These are phyloP conservation scores for Eristalis tenax DNA, from an alignment of 2,888 invertebrate species.

Conservation along the genomic window DNA sequence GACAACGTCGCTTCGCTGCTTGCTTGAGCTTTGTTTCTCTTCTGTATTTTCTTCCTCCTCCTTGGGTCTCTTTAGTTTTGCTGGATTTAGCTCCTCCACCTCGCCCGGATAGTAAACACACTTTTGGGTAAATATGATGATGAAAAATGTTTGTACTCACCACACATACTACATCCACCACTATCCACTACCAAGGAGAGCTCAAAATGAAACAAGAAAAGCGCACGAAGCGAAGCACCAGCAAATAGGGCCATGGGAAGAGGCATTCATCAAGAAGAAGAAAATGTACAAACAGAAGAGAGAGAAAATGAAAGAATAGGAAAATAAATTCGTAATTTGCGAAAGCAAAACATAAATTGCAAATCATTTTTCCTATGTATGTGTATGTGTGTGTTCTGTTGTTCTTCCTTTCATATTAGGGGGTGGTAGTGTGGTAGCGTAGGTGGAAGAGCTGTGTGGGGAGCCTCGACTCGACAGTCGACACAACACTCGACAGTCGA, in stretches of 20 bases:
- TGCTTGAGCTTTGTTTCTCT: conserved; percentile 58
- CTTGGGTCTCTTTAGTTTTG: conserved; percentile 55
- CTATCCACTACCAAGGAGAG: background rate
- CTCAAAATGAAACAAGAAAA: conserved; percentile 43
- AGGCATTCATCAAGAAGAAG: conserved; percentile 49
- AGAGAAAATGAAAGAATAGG: conserved; percentile 57
- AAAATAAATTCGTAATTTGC: conserved; percentile 70
- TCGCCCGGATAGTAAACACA: conserved; percentile 73
- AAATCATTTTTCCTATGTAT: conserved; percentile 35
- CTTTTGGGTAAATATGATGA: conserved; percentile 24
- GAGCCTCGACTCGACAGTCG: background rate
- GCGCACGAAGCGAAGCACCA: conserved; percentile 24
- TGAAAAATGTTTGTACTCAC: conserved; percentile 43
- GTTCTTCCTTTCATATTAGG: conserved; percentile 6
- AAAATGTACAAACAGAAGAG: conserved; percentile 60
- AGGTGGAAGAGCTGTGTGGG: background rate
- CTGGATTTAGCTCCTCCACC: background rate
- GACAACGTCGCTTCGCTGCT: conserved; percentile 8
- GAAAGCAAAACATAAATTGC: conserved; percentile 68
- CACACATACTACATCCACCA: background rate
- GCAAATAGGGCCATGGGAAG: conserved; percentile 20
- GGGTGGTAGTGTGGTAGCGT: background rate
- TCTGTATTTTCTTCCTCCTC: conserved; percentile 52
- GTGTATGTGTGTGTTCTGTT: conserved; percentile 7
- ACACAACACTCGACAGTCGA: background rate